Conservation (phyloP, 2,797 vertebrate genomes). For the Emys orbicularis region DNA sequence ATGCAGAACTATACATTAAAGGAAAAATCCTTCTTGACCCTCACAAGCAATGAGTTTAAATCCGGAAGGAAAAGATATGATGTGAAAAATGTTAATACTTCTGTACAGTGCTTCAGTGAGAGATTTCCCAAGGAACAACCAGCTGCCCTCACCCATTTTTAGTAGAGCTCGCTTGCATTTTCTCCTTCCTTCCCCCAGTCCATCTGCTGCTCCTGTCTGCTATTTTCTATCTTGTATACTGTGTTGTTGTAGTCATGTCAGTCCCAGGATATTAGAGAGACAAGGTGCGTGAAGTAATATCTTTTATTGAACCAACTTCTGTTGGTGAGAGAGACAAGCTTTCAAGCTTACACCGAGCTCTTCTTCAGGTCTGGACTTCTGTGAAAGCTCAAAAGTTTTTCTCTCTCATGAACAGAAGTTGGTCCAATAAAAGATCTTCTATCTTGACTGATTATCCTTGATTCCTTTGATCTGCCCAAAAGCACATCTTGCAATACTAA, state of each 20-base stretch:
- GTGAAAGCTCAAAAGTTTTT: no score
- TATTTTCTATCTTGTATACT: background rate
- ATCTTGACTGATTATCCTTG: conserved; percentile 66
- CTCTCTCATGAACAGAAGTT: no score
- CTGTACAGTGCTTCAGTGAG: background rate
- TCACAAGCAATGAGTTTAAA: background rate
- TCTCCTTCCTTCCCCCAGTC: conserved; percentile 43
- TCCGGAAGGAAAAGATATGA: background rate
- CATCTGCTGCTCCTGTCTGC: conserved; percentile 42
- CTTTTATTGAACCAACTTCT: no score
- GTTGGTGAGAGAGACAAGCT: no score
- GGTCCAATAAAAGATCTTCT: background rate
- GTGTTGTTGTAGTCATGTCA: no score
- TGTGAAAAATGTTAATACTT: background rate
- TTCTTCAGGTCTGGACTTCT: no score
- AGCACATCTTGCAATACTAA: conserved; percentile 58
- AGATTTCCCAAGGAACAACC: conserved; percentile 59
- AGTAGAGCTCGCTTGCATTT: conserved; percentile 55
- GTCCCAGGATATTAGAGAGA: no score
- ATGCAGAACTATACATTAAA: background rate
- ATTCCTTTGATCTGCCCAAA: conserved; percentile 59
- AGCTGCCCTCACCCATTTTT: conserved; percentile 1
- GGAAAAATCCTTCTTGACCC: background rate
- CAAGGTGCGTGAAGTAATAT: no score
- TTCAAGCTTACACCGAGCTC: no score